phyloP scores from a whole-genome alignment of 1,140 invertebrate genomes.

The Schlechtendalia chinensis region DNA sequence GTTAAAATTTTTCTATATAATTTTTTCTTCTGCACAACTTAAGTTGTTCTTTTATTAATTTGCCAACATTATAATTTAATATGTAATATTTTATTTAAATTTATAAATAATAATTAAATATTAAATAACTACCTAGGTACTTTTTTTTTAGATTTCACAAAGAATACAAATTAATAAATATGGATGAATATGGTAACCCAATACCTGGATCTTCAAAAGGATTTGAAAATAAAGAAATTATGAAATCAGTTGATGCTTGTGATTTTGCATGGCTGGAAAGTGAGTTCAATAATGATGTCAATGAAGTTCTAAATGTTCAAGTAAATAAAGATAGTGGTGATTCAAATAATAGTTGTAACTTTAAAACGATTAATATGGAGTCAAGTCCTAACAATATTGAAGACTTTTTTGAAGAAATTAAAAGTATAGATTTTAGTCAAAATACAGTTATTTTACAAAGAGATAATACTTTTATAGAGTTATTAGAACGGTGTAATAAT shows the following conservation, averaged over 20 bases:
- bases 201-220: constrained; percentile 24
- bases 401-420: constrained; percentile 43
- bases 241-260: neutral
- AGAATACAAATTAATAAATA: neutral
- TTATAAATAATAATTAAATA: neutral
- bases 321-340: neutral
- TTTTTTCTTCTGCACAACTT: no score
- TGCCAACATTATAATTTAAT: neutral
- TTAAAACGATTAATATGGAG: neutral
- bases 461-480: neutral
- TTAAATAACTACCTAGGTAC: neutral
- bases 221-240: constrained; percentile 13
- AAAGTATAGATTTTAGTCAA: constrained; percentile 27
- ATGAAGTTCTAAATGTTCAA: neutral
- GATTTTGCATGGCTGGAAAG: constrained; percentile 40
- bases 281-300: neutral
- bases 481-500: constrained; percentile 37
- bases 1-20: no score
- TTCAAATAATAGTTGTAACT: neutral
- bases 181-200: constrained; percentile 36
- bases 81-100: neutral
- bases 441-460: neutral
- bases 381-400: constrained; percentile 4
- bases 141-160: neutral
- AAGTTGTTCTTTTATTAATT: neutral